Conservation (phyloP, 2,797 vertebrate genomes). For the Okamejei kenojei region DNA sequence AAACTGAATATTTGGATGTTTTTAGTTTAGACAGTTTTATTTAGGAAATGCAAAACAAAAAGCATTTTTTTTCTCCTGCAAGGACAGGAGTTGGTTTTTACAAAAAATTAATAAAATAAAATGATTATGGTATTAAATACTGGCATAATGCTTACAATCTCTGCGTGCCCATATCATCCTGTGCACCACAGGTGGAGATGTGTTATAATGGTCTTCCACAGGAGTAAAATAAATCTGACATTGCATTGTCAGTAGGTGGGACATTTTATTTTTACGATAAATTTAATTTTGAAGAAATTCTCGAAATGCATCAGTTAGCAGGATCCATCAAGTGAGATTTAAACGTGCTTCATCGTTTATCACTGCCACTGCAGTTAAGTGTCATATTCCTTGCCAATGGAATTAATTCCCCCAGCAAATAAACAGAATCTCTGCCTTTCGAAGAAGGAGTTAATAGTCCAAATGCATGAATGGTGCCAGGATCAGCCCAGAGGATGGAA, state of each 20-base stretch:
- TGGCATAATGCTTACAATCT: background rate
- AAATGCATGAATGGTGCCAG: background rate
- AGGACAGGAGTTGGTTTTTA: background rate
- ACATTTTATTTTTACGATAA: constrained; percentile 13
- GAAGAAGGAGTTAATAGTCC: constrained; percentile 18
- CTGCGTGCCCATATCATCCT: background rate
- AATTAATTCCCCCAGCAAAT: background rate
- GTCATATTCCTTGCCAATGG: background rate
- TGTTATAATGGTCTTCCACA: constrained; percentile 8
- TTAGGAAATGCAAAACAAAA: background rate
- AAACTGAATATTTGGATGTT: background rate
- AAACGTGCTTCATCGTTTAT: background rate
- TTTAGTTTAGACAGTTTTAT: background rate
- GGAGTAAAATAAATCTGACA: background rate
- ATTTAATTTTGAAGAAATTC: background rate
- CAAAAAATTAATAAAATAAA: background rate
- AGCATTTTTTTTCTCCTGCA: background rate
- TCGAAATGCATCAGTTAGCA: background rate
- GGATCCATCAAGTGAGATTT: background rate
- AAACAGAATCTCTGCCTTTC: background rate
- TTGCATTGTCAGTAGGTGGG: background rate
- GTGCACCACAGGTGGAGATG: background rate
- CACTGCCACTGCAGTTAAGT: background rate
- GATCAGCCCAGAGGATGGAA: constrained; percentile 15
- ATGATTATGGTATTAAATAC: background rate